phyloP scores from a whole-genome alignment of 2,888 invertebrate species.

The Pollenia labialis region DNA sequence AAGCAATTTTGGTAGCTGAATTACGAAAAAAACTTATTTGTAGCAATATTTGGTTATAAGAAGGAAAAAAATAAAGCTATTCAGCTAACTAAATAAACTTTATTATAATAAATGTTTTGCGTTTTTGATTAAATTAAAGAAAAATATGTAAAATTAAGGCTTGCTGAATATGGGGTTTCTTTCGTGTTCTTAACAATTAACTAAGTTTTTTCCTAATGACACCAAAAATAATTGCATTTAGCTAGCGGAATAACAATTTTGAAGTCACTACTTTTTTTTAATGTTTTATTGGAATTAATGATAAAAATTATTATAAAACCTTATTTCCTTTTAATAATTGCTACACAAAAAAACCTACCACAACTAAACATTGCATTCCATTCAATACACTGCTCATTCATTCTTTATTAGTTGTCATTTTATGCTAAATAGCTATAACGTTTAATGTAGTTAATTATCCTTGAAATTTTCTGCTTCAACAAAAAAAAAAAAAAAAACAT shows the following conservation, averaged over 20 bases:
- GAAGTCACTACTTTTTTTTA: not conserved
- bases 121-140: too few species aligned
- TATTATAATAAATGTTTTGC: too few species aligned
- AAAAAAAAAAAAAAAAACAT: slow-evolving; percentile 29
- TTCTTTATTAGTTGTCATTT: slow-evolving; percentile 57
- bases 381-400: slow-evolving; percentile 4
- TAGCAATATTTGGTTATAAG: accelerated
- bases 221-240: not conserved
- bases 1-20: too few species aligned
- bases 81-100: too few species aligned
- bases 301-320: slow-evolving; percentile 46
- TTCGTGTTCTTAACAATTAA: too few species aligned
- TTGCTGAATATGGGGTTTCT: too few species aligned
- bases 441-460: slow-evolving; percentile 71
- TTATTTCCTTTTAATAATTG: slow-evolving; percentile 42
- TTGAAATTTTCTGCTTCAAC: slow-evolving; percentile 61
- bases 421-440: slow-evolving; percentile 60
- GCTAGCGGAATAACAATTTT: slow-evolving; percentile 36
- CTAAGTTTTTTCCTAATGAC: slow-evolving; percentile 8
- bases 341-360: slow-evolving; percentile 16
- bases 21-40: too few species aligned
- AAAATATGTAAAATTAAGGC: too few species aligned
- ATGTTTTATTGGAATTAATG: slow-evolving; percentile 18
- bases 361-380: not conserved
- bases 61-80: too few species aligned